Conservation (phyloP, 2,113 vertebrate species). For the Nestor notabilis region DNA sequence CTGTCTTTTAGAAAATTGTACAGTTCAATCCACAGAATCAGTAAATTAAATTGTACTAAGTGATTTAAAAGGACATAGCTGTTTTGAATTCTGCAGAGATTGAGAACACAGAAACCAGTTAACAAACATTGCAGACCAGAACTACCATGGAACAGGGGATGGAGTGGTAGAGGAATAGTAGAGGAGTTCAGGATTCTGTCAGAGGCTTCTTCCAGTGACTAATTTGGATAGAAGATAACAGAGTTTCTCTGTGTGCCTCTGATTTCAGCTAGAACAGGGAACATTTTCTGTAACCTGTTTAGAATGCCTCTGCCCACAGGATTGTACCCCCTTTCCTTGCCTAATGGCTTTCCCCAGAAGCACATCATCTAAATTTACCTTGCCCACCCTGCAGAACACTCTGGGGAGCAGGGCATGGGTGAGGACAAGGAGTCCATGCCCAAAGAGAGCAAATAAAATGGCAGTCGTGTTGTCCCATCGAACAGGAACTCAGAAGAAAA, state of each 20-base stretch:
- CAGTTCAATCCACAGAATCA: not conserved
- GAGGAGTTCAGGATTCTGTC: not conserved
- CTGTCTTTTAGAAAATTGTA: not conserved
- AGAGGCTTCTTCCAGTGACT: not conserved
- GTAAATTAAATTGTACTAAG: not conserved
- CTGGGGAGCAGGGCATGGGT: not conserved
- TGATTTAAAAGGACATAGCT: not conserved
- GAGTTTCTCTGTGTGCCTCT: not conserved
- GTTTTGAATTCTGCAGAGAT: not conserved
- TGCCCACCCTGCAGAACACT: not conserved
- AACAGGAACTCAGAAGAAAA: not conserved
- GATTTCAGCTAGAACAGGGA: not conserved
- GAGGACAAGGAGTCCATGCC: not conserved
- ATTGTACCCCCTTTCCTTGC: not conserved
- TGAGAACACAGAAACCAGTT: not conserved
- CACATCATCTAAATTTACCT: not conserved
- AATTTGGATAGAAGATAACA: not conserved
- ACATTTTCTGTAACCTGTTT: not conserved
- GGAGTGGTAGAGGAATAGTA: not conserved
- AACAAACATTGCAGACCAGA: not conserved
- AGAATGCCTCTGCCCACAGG: not conserved
- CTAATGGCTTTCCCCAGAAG: not conserved
- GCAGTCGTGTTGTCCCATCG: accelerated
- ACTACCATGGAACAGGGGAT: not conserved
- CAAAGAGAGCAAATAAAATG: not conserved